These are phyloP conservation scores for Sinella curviseta DNA, from an alignment of 1,140 invertebrate genomes.

Conservation along the genomic window DNA sequence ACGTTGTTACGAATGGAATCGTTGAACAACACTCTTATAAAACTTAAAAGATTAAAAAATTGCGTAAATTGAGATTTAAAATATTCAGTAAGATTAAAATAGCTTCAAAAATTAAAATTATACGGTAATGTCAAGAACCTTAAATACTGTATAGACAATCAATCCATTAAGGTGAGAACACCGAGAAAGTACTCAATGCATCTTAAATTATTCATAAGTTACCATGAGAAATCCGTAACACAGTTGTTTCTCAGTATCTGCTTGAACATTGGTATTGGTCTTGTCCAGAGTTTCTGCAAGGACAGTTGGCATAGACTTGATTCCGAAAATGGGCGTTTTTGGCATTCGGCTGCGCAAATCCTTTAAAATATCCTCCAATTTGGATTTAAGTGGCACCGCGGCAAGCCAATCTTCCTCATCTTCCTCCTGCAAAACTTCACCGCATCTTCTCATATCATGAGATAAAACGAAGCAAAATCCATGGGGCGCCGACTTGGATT, in stretches of 20 bases:
- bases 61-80: too few species aligned
- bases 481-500: neutral
- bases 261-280: neutral
- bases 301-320: neutral
- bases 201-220: too few species aligned
- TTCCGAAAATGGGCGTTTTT: neutral
- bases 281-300: neutral
- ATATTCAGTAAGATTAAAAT: too few species aligned
- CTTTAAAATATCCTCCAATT: neutral
- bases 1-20: too few species aligned
- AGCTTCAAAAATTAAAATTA: too few species aligned
- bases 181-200: too few species aligned
- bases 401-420: neutral
- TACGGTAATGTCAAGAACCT: too few species aligned
- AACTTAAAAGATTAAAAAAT: too few species aligned
- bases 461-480: neutral
- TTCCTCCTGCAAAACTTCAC: neutral
- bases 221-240: too few species aligned
- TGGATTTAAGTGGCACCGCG: neutral
- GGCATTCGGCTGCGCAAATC: neutral
- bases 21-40: too few species aligned
- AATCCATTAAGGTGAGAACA: too few species aligned
- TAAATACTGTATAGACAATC: too few species aligned
- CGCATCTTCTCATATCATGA: neutral
- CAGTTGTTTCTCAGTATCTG: neutral